A percentile compares a stretch with the other conserved stretches of the same genome.
Evolutionary conservation across 2,113 vertebrate genomes (phyloP).

Genomic region (Cathartes aura): DNA sequence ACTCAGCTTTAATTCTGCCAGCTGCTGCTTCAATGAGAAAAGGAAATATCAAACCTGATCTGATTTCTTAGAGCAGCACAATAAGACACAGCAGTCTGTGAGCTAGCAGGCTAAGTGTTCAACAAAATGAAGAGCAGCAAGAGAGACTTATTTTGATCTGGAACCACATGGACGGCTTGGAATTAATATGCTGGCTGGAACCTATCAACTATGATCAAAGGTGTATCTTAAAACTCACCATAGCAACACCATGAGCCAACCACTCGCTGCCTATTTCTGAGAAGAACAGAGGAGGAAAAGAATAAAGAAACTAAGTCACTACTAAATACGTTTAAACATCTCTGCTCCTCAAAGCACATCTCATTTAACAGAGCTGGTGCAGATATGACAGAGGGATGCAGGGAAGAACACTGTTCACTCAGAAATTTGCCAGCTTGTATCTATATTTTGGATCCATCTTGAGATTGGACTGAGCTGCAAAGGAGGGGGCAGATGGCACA

Average conservation of each 20-base stretch:
- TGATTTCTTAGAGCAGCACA: background rate
- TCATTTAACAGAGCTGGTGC: background rate
- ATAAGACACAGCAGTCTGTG: background rate
- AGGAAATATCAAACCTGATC: background rate
- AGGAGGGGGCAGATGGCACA: background rate
- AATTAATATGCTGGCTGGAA: slow-evolving; percentile 14
- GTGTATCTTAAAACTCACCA: slow-evolving; percentile 14
- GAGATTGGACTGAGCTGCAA: background rate
- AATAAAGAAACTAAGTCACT: background rate
- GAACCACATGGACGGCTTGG: background rate
- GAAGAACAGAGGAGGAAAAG: background rate
- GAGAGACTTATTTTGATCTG: background rate
- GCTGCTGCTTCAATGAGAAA: background rate
- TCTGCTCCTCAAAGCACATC: background rate
- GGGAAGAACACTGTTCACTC: background rate
- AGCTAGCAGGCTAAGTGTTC: background rate
- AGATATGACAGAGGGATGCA: background rate
- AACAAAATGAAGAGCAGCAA: background rate
- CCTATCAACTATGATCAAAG: background rate
- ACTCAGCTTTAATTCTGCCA: background rate
- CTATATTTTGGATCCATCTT: background rate
- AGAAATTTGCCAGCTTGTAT: background rate
- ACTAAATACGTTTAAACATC: background rate
- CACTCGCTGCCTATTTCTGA: background rate
- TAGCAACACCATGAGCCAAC: slow-evolving; percentile 29